Base-by-base conservation (phyloP, 1,140 invertebrate species). In the Rhopalosiphum maidis region DNA sequence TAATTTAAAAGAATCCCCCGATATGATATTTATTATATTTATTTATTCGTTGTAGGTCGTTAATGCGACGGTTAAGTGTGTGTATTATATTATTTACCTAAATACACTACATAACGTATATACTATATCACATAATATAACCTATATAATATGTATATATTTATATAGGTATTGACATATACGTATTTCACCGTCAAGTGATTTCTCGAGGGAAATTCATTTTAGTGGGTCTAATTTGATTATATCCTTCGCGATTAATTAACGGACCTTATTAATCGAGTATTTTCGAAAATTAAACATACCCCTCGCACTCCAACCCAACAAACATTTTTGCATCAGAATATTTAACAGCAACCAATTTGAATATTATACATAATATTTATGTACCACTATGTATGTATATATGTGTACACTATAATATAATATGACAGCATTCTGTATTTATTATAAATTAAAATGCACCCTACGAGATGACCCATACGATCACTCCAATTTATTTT, bases 161-260 rank as follows among this genome's bases (percentile, higher is more conserved):
- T 0, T n/a, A 77, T 77, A 77, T 77, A 21, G 60, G 60, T 77
- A 77, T 77, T 89, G 51, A 55, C 35, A 41, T 25, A 55, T 55
- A 51, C 35, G 51, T 41, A 89, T 55, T 89, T 55, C 9, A 89
- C 51, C 9, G 89, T 55, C 82, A 51, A 86, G 82, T 86, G 91
- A 86, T 93, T 93, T 83, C 91, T 93, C 91, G 48, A 54, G 77
- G 91, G 77, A 93, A 93, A 93, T 93, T 85, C 77, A 85, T 93
- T 86, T 93, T 43, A 51, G 43, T n/a, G 23, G 35, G 82, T 55
- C 48, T 93, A 93, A 93, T 93, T 93, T 48, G 48, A 93, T 93
- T 93, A 93, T 86, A 86, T 55, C 77, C 46, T 22, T 93, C 91
- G n/a, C 91, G 77, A 92, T 92, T 83, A 92, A 93, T 93, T 93